Percentiles rank a stretch among this genome's conserved stretches.
phyloP scores from a whole-genome alignment of 1,140 invertebrate genomes.

The Drosophila ficusphila region DNA sequence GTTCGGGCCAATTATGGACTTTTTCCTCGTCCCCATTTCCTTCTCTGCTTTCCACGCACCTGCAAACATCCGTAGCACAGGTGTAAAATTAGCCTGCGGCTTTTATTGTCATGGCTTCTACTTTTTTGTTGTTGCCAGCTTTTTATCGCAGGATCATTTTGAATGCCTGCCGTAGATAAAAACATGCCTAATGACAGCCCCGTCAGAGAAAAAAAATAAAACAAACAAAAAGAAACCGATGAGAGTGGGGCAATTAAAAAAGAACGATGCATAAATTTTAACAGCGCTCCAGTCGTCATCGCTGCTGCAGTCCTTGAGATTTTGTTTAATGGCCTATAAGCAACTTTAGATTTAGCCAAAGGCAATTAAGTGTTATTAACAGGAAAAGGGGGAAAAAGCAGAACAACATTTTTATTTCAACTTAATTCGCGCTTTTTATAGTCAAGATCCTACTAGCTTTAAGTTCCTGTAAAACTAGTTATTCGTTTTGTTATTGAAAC shows the following conservation, averaged over 20 bases:
- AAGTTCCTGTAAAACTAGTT: neutral
- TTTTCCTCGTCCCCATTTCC: neutral
- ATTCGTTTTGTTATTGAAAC: neutral
- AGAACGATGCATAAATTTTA: constrained; percentile 58
- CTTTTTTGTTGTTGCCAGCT: constrained; percentile 25
- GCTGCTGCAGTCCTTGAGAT: constrained; percentile 42
- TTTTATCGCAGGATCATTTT: constrained; percentile 65
- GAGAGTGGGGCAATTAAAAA: constrained; percentile 50
- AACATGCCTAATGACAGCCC: constrained; percentile 59
- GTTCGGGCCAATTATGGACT: constrained; percentile 53
- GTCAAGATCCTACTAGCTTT: neutral
- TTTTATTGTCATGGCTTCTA: constrained; percentile 58
- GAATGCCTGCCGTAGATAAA: constrained; percentile 59
- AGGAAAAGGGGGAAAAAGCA: neutral
- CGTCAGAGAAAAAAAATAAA: neutral
- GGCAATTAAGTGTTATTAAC: constrained; percentile 22
- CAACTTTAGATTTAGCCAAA: neutral
- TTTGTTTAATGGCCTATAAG: constrained; percentile 39
- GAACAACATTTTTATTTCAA: constrained; percentile 4
- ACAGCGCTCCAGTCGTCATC: constrained; percentile 17
- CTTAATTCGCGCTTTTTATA: neutral
- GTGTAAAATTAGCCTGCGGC: constrained; percentile 72
- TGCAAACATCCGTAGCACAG: constrained; percentile 53
- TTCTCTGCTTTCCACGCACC: constrained; percentile 9
- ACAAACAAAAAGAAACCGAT: constrained; percentile 10